Base-by-base conservation (phyloP, 92 coral and sea anemone species). In the Umimayanthus kanabou region DNA sequence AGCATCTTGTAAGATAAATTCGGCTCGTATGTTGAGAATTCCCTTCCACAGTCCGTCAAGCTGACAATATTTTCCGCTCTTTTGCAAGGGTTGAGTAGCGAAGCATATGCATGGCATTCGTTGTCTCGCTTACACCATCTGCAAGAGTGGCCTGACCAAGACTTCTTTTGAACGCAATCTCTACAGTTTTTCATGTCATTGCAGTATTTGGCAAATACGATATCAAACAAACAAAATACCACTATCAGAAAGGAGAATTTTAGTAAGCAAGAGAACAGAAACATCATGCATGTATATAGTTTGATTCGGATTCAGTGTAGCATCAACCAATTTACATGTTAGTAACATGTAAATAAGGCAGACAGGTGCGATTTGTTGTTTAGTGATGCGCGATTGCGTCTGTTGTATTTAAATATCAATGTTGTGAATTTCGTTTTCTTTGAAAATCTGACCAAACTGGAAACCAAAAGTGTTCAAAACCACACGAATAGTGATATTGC, bases 1-100 rank as follows among this genome's bases (percentile, higher is more conserved):
- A 93, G 58, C 95, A 93, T 93, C 85, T 93, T 93, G 85, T 82
- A 37, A 18, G 95, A 89, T 42, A 93, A 84, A 29, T 79, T 66
- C 11, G 82, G 89, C 29, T 84, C 79, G 78, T 94, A 94, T 25
- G 45, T 61, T 5, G 90, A 77, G 71, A 67, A 2, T 30, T 29
- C 73, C 0, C 67, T 57, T 69, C 13, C 78, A 42, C 93, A 88
- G 61, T 58, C 66, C 10, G 85, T 29, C 69, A 47, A 37, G 18
- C 45, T 39, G 3, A 88, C 88, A 50, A 93, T 82, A 42, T 90
- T 90, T 53, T 90, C 65, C 2, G 65, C 65, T 5, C 23, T 57
- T 16, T 57, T 57, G 65, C 65, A 57, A 14, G 23, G 1, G 23
- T 57, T 57, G 3, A 3, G 22, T 2, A 14, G 23, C 65, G 65